These are phyloP conservation scores for Aquatica leii DNA, from an alignment of 2,888 invertebrate genomes.

Conservation along the genomic window DNA sequence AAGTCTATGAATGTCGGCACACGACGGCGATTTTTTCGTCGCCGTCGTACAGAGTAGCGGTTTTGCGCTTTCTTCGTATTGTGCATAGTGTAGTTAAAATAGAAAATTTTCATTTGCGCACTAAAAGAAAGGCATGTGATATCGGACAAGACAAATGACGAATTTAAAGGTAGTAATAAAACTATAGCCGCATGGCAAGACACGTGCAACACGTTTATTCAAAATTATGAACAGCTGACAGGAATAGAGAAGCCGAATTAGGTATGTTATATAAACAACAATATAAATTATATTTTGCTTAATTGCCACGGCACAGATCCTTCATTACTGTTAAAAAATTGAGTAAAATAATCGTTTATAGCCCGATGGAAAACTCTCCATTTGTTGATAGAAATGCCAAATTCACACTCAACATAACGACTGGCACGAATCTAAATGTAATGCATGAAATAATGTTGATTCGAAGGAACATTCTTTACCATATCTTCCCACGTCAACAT, in stretches of 20 bases:
- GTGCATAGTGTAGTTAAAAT: too few relatives aligned
- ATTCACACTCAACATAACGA: neutral
- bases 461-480: neutral
- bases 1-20: neutral
- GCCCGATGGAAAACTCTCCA: neutral
- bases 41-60: neutral
- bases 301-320: too few relatives aligned
- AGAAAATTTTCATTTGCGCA: neutral
- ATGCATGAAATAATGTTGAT: neutral
- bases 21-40: neutral
- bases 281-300: too few relatives aligned
- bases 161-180: neutral
- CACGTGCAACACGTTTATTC: neutral
- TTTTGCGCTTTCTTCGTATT: too few relatives aligned
- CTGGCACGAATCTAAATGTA: neutral
- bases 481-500: neutral
- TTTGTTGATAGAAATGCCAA: neutral
- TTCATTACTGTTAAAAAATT: neutral
- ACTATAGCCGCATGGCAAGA: neutral
- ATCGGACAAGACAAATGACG: neutral
- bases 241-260: neutral
- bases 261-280: neutral
- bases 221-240: too few relatives aligned
- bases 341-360: neutral
- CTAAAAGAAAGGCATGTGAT: neutral